Conservation (phyloP, 2,113 vertebrate species). For the Cephalopterus ornatus region DNA sequence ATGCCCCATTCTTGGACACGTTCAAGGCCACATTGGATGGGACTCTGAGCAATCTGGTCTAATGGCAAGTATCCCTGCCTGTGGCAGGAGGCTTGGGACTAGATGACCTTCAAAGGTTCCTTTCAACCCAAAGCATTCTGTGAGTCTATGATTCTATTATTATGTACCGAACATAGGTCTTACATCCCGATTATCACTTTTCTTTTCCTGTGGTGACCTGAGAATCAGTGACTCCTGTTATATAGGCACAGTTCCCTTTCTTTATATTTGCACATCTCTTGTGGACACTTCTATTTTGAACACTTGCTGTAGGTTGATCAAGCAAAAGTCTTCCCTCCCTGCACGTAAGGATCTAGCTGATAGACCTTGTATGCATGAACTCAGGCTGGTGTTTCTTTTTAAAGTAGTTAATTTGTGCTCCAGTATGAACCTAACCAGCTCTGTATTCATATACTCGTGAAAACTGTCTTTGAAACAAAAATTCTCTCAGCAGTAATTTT, state of each 20-base stretch:
- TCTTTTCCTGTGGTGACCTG: fast-evolving
- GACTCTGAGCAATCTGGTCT: not conserved
- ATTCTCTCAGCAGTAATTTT: not conserved
- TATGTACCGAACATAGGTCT: not conserved
- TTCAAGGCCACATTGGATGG: not conserved
- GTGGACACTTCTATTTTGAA: not conserved
- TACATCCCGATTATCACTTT: not conserved
- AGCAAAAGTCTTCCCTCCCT: not conserved
- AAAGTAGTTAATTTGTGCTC: not conserved
- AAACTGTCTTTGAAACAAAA: not conserved
- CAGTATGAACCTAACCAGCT: not conserved
- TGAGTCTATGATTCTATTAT: not conserved
- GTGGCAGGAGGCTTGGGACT: not conserved
- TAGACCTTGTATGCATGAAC: not conserved
- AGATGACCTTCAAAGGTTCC: not conserved
- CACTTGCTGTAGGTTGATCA: too few species aligned
- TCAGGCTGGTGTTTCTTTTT: not conserved
- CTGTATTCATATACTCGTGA: not conserved
- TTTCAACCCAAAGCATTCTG: not conserved
- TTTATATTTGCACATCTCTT: not conserved
- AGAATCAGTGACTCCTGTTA: not conserved
- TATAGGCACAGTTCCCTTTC: not conserved
- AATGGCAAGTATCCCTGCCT: not conserved
- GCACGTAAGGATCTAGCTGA: too few species aligned
- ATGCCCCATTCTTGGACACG: not conserved